Conservation (phyloP, 37 sponge, comb jelly and placozoan genomes). For the Agelas oroides region DNA sequence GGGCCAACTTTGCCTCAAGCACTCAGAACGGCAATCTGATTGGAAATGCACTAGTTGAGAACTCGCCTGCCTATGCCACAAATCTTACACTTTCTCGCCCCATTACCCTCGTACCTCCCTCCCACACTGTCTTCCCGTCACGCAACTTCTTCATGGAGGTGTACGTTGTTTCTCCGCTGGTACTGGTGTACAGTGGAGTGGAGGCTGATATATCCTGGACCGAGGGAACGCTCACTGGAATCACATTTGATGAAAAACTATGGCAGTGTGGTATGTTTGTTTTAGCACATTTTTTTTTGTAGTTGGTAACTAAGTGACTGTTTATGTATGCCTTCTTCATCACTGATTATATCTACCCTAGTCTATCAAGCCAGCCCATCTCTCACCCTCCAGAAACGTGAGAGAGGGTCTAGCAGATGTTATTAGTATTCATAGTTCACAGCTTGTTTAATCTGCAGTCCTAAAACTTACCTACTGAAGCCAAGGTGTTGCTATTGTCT, state of each 20-base stretch:
- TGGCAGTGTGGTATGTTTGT: slow-evolving; percentile 56
- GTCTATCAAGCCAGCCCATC: too few relatives aligned
- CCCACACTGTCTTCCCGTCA: slow-evolving; percentile 30
- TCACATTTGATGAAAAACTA: neutral
- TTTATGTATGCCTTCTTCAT: too few relatives aligned
- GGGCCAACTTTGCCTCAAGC: neutral
- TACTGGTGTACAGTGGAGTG: neutral
- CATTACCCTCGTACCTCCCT: slow-evolving; percentile 21
- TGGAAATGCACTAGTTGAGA: slow-evolving; percentile 15
- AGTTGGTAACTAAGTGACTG: too few relatives aligned
- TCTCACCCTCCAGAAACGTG: too few relatives aligned
- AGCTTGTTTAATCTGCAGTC: too few relatives aligned
- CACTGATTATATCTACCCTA: too few relatives aligned
- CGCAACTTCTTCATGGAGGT: slow-evolving; percentile 44
- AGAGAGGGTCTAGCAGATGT: too few relatives aligned
- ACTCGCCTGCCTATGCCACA: slow-evolving; percentile 25
- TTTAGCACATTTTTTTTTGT: too few relatives aligned
- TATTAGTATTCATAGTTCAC: too few relatives aligned
- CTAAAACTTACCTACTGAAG: too few relatives aligned
- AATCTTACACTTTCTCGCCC: neutral
- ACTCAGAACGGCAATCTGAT: neutral
- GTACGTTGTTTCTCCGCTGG: slow-evolving; percentile 31
- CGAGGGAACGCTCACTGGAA: neutral
- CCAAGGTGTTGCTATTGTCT: too few relatives aligned
- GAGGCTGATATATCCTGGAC: neutral